These are phyloP conservation scores for Aphidius colemani DNA, from an alignment of 2,888 invertebrate genomes.

Conservation along the genomic window DNA sequence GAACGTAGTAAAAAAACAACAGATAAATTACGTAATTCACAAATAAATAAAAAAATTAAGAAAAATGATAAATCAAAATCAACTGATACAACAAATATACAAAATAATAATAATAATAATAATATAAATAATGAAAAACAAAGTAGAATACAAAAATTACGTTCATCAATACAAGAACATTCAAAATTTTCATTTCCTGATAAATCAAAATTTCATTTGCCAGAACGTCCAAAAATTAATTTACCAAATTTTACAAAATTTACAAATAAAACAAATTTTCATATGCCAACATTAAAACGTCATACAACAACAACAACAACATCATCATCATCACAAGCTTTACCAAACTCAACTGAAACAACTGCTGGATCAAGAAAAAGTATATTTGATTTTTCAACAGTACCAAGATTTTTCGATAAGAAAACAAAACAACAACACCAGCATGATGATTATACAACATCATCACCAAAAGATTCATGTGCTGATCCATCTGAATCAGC, in stretches of 20 bases:
- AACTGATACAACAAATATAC: conserved; percentile 30
- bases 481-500: conserved; percentile 67
- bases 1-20: conserved; percentile 37
- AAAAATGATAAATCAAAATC: conserved; percentile 26
- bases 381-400: conserved; percentile 76
- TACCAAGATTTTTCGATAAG: conserved; percentile 70
- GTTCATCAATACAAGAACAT: conserved; percentile 68
- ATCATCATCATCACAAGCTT: conserved; percentile 47
- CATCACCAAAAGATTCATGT: conserved; percentile 61
- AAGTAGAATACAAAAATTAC: conserved; percentile 65
- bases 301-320: conserved; percentile 29
- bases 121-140: conserved; percentile 36
- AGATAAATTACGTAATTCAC: conserved; percentile 39
- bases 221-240: conserved; percentile 66
- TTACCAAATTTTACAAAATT: conserved; percentile 64
- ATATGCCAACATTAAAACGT: conserved; percentile 49
- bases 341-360: conserved; percentile 63
- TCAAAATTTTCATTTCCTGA: conserved; percentile 62
- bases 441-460: conserved; percentile 59
- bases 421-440: conserved; percentile 45
- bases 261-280: conserved; percentile 60
- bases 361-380: conserved; percentile 64
- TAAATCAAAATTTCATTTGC: conserved; percentile 62
- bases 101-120: too few species aligned
- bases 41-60: neutral